phyloP scores from a whole-genome alignment of 2,113 vertebrate species.

The Oryzias javanicus region DNA sequence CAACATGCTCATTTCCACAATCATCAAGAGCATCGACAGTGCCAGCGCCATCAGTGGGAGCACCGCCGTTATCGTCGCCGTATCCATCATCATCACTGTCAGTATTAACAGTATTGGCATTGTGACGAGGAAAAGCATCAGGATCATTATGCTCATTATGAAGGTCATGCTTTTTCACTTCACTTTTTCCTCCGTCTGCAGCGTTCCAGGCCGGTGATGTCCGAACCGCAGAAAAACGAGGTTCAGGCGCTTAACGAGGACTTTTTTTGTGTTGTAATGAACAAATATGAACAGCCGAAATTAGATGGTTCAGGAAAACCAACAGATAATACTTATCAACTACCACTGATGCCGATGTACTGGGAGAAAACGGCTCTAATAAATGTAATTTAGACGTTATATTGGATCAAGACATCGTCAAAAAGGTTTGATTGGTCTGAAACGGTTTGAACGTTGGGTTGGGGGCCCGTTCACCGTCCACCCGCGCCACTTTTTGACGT shows the following conservation, averaged over 20 bases:
- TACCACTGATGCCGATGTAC: no score
- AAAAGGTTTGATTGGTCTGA: no score
- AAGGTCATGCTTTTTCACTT: slow-evolving; percentile 16
- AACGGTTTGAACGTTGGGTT: no score
- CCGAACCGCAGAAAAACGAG: neutral
- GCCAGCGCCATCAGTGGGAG: slow-evolving; percentile 41
- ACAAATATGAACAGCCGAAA: neutral
- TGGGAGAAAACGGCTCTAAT: no score
- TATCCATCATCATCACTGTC: slow-evolving; percentile 57
- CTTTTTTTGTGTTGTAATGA: neutral
- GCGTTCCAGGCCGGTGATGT: neutral
- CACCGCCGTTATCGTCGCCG: slow-evolving; percentile 25
- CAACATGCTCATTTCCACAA: slow-evolving; percentile 64
- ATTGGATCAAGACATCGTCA: no score
- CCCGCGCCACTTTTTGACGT: no score
- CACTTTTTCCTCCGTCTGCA: slow-evolving; percentile 14
- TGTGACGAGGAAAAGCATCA: slow-evolving; percentile 50
- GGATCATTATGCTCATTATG: slow-evolving; percentile 45
- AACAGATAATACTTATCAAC: no score
- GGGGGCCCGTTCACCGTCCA: no score
- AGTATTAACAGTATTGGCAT: slow-evolving; percentile 57
- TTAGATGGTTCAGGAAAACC: no score
- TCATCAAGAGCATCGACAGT: slow-evolving; percentile 48
- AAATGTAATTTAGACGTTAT: no score
- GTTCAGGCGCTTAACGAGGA: neutral